Percentiles rank a stretch among this genome's conserved stretches.
phyloP scores from a whole-genome alignment of 53 echinoderm and acorn worm genomes.

The Apostichopus leukothele region DNA sequence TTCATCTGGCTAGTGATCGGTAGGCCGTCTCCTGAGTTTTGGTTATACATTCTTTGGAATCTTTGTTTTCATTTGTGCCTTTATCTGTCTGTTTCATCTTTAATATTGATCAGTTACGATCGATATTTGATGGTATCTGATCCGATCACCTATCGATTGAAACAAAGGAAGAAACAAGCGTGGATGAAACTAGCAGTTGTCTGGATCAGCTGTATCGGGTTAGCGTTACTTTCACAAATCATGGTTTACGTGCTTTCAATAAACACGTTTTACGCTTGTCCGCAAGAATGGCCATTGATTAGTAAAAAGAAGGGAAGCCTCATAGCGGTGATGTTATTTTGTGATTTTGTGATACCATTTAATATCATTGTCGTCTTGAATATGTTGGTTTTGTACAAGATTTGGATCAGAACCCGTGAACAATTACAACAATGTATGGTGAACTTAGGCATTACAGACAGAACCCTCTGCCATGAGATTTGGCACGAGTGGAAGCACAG shows the following conservation, averaged over 20 bases:
- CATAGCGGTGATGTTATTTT: neutral
- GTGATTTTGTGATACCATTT: constrained; percentile 34
- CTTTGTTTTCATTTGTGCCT: neutral
- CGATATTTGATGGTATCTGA: constrained; percentile 47
- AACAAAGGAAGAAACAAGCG: neutral
- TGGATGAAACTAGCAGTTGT: neutral
- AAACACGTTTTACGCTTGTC: neutral
- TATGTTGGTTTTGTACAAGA: constrained; percentile 7
- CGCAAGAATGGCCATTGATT: neutral
- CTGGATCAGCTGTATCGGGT: constrained; percentile 4
- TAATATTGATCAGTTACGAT: constrained; percentile 36
- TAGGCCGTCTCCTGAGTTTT: neutral
- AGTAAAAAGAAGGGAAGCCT: neutral
- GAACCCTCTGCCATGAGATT: neutral
- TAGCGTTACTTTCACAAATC: neutral
- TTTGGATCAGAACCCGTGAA: neutral
- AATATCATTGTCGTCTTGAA: constrained; percentile 1
- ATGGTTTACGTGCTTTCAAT: neutral
- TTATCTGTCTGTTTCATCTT: constrained; percentile 21
- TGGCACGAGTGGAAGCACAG: constrained; percentile 6
- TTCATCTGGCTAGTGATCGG: constrained; percentile 29
- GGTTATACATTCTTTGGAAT: constrained; percentile 11
- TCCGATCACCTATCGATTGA: constrained; percentile 23
- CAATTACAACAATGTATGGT: constrained; percentile 17
- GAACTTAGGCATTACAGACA: constrained; percentile 19